Evolutionary conservation across 2,113 vertebrate species (phyloP).

Genomic region (Sander vitreus): DNA sequence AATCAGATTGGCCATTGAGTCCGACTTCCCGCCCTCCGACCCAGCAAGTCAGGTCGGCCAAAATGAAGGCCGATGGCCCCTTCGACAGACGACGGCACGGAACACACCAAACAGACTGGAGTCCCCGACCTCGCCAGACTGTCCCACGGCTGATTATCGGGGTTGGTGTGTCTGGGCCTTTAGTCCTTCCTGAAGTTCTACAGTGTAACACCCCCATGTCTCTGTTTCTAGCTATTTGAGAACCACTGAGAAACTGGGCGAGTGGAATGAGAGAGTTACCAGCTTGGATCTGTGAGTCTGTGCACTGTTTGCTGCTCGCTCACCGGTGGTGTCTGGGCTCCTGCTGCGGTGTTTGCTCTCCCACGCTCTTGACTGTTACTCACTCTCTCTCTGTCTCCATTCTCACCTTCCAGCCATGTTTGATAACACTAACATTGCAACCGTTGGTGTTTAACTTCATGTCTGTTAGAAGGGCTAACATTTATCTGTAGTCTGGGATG

Average conservation of each 20-base stretch:
- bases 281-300: slow-evolving; percentile 89
- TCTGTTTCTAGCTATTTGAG: slow-evolving; percentile 91
- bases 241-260: slow-evolving; percentile 89
- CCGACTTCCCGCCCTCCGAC: too few species aligned
- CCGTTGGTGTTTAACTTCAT: slow-evolving; percentile 1
- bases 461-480: slow-evolving; percentile 9
- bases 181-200: background rate
- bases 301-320: slow-evolving; percentile 58
- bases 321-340: slow-evolving; percentile 6
- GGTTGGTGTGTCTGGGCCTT: background rate
- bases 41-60: too few species aligned
- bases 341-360: slow-evolving; percentile 60
- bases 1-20: too few species aligned
- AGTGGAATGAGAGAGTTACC: slow-evolving; percentile 91
- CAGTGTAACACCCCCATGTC: slow-evolving; percentile 26
- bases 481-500: background rate
- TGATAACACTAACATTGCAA: slow-evolving; percentile 10
- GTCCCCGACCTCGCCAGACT: too few species aligned
- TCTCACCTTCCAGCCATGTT: slow-evolving; percentile 50
- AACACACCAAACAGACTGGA: too few species aligned
- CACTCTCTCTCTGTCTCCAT: background rate
- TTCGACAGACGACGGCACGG: too few species aligned
- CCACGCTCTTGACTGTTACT: slow-evolving; percentile 34
- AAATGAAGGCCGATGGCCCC: too few species aligned
- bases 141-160: too few species aligned